A percentile compares a stretch with the other conserved stretches of the same genome.
Evolutionary conservation across 2,797 vertebrate genomes (phyloP).

Genomic region (Mus spretus): DNA sequence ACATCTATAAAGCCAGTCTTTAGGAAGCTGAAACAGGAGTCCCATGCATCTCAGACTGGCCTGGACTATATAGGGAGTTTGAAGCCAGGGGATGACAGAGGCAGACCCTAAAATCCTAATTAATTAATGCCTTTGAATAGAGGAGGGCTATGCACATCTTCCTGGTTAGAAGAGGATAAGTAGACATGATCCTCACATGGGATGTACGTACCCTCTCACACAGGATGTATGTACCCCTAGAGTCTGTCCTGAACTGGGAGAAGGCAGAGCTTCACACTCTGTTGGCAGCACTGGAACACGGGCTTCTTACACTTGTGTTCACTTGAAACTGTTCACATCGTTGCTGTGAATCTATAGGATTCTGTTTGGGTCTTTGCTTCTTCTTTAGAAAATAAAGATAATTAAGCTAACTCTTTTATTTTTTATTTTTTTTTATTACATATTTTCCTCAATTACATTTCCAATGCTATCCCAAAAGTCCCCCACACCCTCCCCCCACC

Average conservation of each 20-base stretch:
- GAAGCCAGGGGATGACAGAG: neutral
- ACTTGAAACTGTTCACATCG: neutral
- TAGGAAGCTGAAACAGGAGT: neutral
- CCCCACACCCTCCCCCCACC: too few relatives aligned
- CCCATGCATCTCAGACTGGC: too few relatives aligned
- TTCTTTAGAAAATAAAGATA: neutral
- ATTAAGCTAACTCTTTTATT: neutral
- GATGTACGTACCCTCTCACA: neutral
- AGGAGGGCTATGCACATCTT: neutral
- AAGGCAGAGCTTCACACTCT: neutral
- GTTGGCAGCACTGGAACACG: neutral
- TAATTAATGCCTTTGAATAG: neutral
- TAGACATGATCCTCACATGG: neutral
- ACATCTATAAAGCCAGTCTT: neutral
- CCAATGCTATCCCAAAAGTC: too few relatives aligned
- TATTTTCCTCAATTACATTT: too few relatives aligned
- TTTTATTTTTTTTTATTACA: too few relatives aligned
- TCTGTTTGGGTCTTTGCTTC: conserved; percentile 7
- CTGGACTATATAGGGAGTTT: neutral
- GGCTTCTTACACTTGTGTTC: neutral
- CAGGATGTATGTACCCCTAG: neutral
- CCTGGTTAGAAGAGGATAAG: neutral
- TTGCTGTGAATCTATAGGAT: neutral
- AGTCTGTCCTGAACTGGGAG: neutral
- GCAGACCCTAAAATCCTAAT: neutral